A percentile compares a stretch with the other conserved stretches of the same genome.
Conservation (phyloP, 2,888 invertebrate genomes). For the Drosophila setosimentum region DNA sequence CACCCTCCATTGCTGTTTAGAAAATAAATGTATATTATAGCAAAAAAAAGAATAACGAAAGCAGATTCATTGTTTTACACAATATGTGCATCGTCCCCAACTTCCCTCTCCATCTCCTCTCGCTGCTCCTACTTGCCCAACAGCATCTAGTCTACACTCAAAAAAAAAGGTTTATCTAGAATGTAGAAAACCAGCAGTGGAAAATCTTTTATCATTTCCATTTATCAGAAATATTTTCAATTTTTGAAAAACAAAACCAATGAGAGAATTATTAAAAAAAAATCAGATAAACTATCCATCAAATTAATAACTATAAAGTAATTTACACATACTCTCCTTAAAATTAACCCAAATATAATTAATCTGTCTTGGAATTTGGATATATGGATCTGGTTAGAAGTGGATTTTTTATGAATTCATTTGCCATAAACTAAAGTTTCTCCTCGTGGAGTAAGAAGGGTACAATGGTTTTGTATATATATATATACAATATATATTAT, state of each 20-base stretch:
- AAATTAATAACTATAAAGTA: background rate
- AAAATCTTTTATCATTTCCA: background rate
- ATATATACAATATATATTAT: too few species aligned
- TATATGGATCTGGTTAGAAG: background rate
- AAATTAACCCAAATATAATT: background rate
- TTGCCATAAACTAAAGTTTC: background rate
- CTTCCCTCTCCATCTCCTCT: background rate
- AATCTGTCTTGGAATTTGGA: background rate
- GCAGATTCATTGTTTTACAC: conserved; percentile 77
- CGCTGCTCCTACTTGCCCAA: too few species aligned
- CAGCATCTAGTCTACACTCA: background rate
- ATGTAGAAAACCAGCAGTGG: background rate
- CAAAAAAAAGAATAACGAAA: conserved; percentile 40
- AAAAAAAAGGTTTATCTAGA: background rate
- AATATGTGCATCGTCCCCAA: conserved; percentile 58
- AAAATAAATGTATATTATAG: conserved; percentile 7
- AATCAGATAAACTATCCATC: background rate
- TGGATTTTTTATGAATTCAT: background rate
- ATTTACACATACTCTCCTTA: background rate
- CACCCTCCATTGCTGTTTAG: conserved; percentile 11
- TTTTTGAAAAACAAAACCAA: background rate
- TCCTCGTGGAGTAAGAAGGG: too few species aligned
- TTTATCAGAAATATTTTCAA: background rate
- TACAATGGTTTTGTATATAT: too few species aligned
- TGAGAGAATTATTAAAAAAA: fast-evolving